Percentiles rank a stretch among this genome's conserved stretches.
These are phyloP conservation scores for Diuraphis noxia DNA, from an alignment of 1,140 invertebrate species.

Conservation along the genomic window DNA sequence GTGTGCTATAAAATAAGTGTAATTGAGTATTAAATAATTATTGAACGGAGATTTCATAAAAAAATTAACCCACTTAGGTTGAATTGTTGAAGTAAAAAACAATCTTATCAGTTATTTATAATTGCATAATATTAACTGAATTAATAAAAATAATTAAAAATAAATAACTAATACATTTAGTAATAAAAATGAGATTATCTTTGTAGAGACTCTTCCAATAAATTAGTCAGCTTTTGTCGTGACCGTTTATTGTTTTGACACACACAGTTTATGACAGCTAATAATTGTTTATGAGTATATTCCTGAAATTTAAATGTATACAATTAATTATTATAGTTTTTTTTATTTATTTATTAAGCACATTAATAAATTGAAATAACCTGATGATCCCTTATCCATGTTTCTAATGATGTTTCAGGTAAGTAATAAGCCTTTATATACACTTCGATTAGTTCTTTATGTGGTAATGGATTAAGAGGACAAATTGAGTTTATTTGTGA, in stretches of 20 bases:
- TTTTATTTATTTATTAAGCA: constrained; percentile 8
- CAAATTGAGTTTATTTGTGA: constrained; percentile 88
- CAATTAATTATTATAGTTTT: constrained; percentile 28
- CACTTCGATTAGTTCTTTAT: constrained; percentile 86
- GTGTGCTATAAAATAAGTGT: too few relatives aligned
- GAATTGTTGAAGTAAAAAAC: background rate
- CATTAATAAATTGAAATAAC: constrained; percentile 61
- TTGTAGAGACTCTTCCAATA: constrained; percentile 67
- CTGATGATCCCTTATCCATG: constrained; percentile 83
- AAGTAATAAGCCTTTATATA: constrained; percentile 98
- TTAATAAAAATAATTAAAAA: background rate
- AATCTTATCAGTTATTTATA: background rate
- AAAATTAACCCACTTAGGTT: background rate
- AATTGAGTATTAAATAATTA: too few relatives aligned
- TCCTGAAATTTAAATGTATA: constrained; percentile 65
- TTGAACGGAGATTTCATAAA: background rate
- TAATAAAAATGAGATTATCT: constrained; percentile 41
- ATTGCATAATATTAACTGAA: background rate
- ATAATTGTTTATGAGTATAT: constrained; percentile 86
- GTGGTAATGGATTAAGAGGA: constrained; percentile 79
- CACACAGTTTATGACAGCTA: constrained; percentile 80
- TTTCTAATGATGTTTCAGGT: constrained; percentile 82
- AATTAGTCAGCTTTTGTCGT: constrained; percentile 72
- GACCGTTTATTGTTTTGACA: constrained; percentile 87
- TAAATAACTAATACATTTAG: background rate